phyloP scores from a whole-genome alignment of 2,797 vertebrate species.

The Syndactyla subalaris region DNA sequence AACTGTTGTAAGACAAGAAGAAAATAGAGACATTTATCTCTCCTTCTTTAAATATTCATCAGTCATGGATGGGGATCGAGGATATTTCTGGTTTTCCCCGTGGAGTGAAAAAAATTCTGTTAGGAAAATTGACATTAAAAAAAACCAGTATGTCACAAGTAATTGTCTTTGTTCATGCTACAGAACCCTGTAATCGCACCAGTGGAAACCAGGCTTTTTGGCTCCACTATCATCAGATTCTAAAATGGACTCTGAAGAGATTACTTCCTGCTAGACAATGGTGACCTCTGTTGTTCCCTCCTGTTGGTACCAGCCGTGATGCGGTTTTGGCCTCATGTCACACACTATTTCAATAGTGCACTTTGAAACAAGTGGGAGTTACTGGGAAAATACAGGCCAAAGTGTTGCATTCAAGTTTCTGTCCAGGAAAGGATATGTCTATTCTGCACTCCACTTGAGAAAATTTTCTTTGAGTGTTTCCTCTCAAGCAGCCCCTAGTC shows the following conservation, averaged over 20 bases:
- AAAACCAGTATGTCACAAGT: not conserved
- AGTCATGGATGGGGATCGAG: not conserved
- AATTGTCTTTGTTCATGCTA: not conserved
- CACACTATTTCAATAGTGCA: fast-evolving
- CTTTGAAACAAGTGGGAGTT: not conserved
- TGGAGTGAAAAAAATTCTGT: not conserved
- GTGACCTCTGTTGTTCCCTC: constrained; percentile 52
- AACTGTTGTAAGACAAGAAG: not conserved
- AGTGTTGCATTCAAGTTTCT: not conserved
- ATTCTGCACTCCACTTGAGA: not conserved
- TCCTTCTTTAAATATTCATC: not conserved
- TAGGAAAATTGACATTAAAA: not conserved
- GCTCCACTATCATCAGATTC: not conserved
- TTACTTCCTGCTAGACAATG: not conserved
- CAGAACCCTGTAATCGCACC: not conserved
- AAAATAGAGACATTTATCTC: not conserved
- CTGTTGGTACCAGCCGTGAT: not conserved
- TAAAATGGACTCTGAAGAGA: not conserved
- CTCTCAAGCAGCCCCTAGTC: not conserved
- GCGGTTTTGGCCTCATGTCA: not conserved
- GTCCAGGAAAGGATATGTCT: not conserved
- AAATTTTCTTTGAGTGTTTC: not conserved
- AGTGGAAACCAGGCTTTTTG: not conserved
- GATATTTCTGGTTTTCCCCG: not conserved
- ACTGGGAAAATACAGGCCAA: fast-evolving